Evolutionary conservation across 2,888 invertebrate species (phyloP), one percentile per base, ranked within the genome.

Genomic region (Leucoma salicis): DNA sequence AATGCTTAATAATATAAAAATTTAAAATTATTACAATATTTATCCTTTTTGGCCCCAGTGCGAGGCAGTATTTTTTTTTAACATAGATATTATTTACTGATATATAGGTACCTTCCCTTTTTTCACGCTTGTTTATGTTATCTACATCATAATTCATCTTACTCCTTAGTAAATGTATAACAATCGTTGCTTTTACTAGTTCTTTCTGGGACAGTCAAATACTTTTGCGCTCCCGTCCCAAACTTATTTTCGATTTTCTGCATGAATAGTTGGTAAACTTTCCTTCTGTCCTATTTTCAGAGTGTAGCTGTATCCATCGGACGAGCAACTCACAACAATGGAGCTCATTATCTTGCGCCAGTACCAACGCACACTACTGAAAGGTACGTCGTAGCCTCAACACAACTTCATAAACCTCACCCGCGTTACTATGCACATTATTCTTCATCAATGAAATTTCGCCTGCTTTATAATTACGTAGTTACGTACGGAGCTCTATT

Each of bases 291-390:
- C 44, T 59, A 74, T 70, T 72, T 82, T 48, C 81, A 81, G 85
- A 69, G 54, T 70, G 65, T 58, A 73, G 70, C 70, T 66, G 73
- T 65, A 71, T 67, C 46, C 70, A 69, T 48, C 72, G 76, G 63
- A 72, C 68, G 54, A 63, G 63, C 57, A 52, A 59, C 56, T 62
- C 58, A 48, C 63, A 64, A 74, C 70, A 69, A 82, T 83, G 83
- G 74, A 67, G 66, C 62, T 74, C 68, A 66, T 70, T 72, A 66
- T 53, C 56, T 59, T 58, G 58, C 64, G 50, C 46, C 66, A 52
- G 54, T 50, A 54, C 52, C 57, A 44, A 56, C 55, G 51, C 66
- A 49, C 55, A 61, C 70, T 70, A 78, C 65, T 80, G 68, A 78
- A 71, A 83, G 83, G 82, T 82, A 80, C 44, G 40, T 32, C 35